Base-by-base conservation (phyloP, 2,888 invertebrate genomes). In the Masnerella sp. region DNA sequence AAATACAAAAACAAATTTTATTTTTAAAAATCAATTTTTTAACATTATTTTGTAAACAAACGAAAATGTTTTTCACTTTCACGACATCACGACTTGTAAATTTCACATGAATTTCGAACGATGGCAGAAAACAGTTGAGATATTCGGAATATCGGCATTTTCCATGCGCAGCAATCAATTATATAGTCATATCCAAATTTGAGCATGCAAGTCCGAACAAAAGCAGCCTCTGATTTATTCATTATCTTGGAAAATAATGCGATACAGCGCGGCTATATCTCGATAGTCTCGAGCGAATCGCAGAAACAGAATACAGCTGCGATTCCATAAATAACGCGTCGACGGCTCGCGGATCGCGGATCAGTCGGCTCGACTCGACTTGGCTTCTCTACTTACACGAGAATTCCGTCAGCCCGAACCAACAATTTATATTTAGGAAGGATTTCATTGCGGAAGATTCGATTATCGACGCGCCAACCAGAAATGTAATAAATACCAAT, bases 301-400 rank as follows among this genome's bases (percentile, higher is more conserved):
- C 62, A 64, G 76, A 78, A 79, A 78, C 78, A 68, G 74, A 77
- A 77, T 79, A 80, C 80, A 81, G 79, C 80, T 80, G 81, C 73
- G 81, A 83, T 83, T 82, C 81, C 82, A 82, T 84, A 83, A 84
- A 84, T 84, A 83, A 83, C 72, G 75, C 61, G 65, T 74, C 72
- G 51, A 58, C 77, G 69, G 34, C 56, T 40, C 69, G 61, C 61
- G 59, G 36, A 58, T 69, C 69, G 51, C 52, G 68, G 45, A 65
- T 65, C 49, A 58, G 38, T 62, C 56, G 51, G 11, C 70, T 61
- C 52, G 56, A 7, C 40, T 65, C 64, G 25, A 40, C 30, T 36
- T 28, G 43, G 74, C 75, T 72, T 72, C 70, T 77, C 74, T 67
- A 45, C 65, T 70, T 72, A 65, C 49, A 61, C 64, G 56, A 30